These are phyloP conservation scores for Biston betularia DNA, from an alignment of 2,888 invertebrate genomes.

Conservation along the genomic window DNA sequence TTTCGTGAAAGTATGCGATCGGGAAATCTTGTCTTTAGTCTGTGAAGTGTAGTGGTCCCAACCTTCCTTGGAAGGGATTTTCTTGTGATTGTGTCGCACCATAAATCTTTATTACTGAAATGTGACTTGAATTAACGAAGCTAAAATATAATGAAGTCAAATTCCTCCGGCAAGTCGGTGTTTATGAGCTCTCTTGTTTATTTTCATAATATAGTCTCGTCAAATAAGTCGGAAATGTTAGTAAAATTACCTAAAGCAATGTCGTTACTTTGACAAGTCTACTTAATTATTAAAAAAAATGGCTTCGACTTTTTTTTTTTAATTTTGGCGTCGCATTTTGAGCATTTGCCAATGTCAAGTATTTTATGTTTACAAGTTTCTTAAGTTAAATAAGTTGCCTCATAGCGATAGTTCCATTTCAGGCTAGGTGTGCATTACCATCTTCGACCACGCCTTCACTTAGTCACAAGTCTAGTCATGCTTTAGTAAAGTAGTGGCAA, in stretches of 20 bases:
- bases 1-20: background rate
- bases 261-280: background rate
- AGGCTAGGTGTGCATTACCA: no score
- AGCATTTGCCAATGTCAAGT: no score
- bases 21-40: background rate
- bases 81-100: conserved; percentile 27
- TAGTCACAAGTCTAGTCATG: no score
- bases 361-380: no score
- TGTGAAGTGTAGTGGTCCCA: conserved; percentile 3
- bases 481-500: no score
- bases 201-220: conserved; percentile 18
- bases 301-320: background rate
- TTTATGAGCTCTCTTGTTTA: conserved; percentile 24
- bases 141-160: conserved; percentile 36
- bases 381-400: no score
- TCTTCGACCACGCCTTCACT: no score
- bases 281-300: background rate
- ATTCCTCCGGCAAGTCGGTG: conserved; percentile 23
- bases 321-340: no score
- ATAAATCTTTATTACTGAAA: conserved; percentile 34
- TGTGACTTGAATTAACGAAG: conserved; percentile 35
- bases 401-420: no score
- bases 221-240: conserved; percentile 8
- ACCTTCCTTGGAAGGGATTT: conserved; percentile 16
- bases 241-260: background rate